These are phyloP conservation scores for Strigamia transsilvanica DNA, from an alignment of 2,888 invertebrate species.

Conservation along the genomic window DNA sequence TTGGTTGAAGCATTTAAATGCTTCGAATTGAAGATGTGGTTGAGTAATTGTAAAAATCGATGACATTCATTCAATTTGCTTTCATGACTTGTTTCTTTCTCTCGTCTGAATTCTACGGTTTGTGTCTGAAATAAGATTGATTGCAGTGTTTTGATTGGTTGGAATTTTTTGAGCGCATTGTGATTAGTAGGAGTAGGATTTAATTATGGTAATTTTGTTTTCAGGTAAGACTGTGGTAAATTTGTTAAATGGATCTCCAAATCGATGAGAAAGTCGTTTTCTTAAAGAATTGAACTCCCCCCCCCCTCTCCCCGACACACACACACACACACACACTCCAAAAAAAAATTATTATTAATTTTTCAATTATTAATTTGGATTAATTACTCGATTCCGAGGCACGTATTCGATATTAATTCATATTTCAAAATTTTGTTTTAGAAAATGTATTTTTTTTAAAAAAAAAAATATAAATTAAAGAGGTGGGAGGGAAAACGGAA, in stretches of 20 bases:
- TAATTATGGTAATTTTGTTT: conserved; percentile 34
- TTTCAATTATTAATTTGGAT: background rate
- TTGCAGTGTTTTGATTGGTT: conserved; percentile 40
- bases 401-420: background rate
- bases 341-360: background rate
- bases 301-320: too few species aligned
- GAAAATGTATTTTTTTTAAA: too few species aligned
- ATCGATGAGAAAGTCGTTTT: conserved; percentile 15
- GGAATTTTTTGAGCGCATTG: conserved; percentile 16
- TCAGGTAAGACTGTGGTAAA: conserved; percentile 24
- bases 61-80: conserved; percentile 24
- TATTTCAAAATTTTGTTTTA: background rate
- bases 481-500: too few species aligned
- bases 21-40: background rate
- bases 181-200: conserved; percentile 40
- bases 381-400: background rate
- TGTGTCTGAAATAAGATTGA: conserved; percentile 15
- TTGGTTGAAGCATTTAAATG: conserved; percentile 37
- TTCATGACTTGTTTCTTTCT: background rate
- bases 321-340: too few species aligned
- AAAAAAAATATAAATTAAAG: too few species aligned
- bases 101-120: background rate
- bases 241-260: conserved; percentile 37
- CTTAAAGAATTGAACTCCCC: background rate
- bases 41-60: conserved; percentile 39